Evolutionary conservation across 2,888 invertebrate genomes (phyloP), one percentile per base, ranked within the genome.

Genomic region (Cantharis flavilabris): DNA sequence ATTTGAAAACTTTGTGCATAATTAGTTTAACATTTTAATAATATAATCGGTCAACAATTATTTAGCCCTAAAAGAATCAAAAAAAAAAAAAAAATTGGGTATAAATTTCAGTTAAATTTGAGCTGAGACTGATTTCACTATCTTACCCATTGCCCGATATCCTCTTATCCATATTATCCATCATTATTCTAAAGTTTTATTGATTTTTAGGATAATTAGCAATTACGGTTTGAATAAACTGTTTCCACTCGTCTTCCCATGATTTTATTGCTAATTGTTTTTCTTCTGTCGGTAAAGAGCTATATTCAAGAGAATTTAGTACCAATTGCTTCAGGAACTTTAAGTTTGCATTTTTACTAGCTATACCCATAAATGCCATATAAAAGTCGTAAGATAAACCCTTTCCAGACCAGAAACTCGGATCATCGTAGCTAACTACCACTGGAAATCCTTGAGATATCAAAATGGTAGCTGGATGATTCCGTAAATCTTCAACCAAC

Each of bases 361-460:
- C 92, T 0, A 94, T 91, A 0, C 92, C 94, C 83, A 94, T 89
- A 81, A 95, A 95, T 0, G 94, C 93, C 67, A 93, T 91, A 84
- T 94, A 95, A 82, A 92, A 93, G 82, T 95, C 95, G 80, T 94
- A 92, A 30, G 93, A 92, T 10, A 94, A 85, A 0, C 91, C 92
- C 75, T 90, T 89, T 0, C 93, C 91, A n/a, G 92, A 92, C 94
- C 94, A 95, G 65, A 93, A 90, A 0, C 93, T 76, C 4, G 80
- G 76, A 33, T 94, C 94, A 81, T 95, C 95, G 81, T 93, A 92
- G 0, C 94, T 93, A 20, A 95, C 88, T 0, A 95, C 92, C 0
- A 94, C 90, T 0, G 95, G 94, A 83, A 92, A 90, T 62, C 91
- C 91, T 62, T 91, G 89, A 5, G 94, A 91, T 70, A 95, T 89